phyloP scores from a whole-genome alignment of 1,140 invertebrate genomes.

The Anthonomus grandis region DNA sequence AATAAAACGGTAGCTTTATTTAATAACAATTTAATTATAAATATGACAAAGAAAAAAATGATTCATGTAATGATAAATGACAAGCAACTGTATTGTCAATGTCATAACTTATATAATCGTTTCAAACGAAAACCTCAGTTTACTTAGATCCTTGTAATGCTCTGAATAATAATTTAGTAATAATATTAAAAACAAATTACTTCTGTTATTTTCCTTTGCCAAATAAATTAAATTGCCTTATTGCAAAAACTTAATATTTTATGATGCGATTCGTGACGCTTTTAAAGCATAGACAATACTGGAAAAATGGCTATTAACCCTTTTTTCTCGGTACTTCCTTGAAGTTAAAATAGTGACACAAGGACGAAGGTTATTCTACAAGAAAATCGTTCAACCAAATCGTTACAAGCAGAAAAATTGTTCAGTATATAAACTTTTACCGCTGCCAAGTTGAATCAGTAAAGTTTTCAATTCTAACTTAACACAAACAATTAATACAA shows the following conservation, averaged over 20 bases:
- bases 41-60: no score
- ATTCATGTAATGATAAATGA: no score
- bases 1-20: no score
- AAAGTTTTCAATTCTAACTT: constrained; percentile 1
- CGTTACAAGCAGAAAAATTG: constrained; percentile 26
- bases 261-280: no score
- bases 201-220: neutral
- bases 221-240: no score
- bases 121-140: no score
- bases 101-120: no score
- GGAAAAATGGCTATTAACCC: constrained; percentile 25
- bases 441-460: constrained; percentile 12
- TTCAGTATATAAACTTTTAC: constrained; percentile 25
- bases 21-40: no score
- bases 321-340: constrained; percentile 24
- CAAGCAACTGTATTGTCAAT: no score
- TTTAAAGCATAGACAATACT: constrained; percentile 9
- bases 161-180: neutral
- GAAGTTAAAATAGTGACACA: constrained; percentile 14
- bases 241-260: no score
- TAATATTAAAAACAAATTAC: neutral
- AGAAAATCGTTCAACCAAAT: constrained; percentile 24
- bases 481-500: constrained; percentile 2
- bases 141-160: no score
- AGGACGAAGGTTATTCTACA: constrained; percentile 15